Base-by-base conservation (phyloP, 2,888 invertebrate genomes). In the Eristalis tenax region DNA sequence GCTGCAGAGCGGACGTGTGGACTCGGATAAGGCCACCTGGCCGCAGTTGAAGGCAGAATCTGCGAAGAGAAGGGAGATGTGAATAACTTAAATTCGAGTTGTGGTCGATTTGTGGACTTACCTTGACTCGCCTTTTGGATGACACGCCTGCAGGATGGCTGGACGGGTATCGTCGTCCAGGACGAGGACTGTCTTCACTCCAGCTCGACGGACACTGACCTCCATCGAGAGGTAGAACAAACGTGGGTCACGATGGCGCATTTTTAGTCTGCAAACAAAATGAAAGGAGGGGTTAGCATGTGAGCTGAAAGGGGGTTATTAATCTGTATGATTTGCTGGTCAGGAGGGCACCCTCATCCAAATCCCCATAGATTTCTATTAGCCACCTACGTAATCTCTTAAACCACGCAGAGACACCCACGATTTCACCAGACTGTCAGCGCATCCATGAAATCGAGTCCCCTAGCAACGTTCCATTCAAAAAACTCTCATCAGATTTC, bases 191-290 rank as follows among this genome's bases (percentile, higher is more conserved):
- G 97, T 97, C 89, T 96, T 94, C 11, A 97, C 95, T 1, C 97
- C 97, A 11, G 97, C 97, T 87, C 97, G 96, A 69, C 97, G 94
- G 68, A 98, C 97, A 18, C 97, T 96, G 66, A 98, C 97, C 93
- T 98, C 98, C 98, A 99, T 98, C 91, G 97, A 97, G 75, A 99
- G 94, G 93, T 97, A 98, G 94, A 98, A 99, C 26, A 99, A 95
- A 90, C 98, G 95, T 0, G 98, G 97, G 93, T 99, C 98, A 32
- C 98, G 95, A 92, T 98, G 98, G 90, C 97, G 95, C 97, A 98
- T 98, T 91, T 97, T 95, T 93, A 94, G 93, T 88, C 93, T 93
- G 74, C 18, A 76, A 50, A 0, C 2, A 18, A 18, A 10, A 18
- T 8, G 50, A 50, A 50, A 50, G 0, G 6, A 5, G 50, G 18